phyloP scores from a whole-genome alignment of 2,113 vertebrate genomes.

The Varanus komodoensis region DNA sequence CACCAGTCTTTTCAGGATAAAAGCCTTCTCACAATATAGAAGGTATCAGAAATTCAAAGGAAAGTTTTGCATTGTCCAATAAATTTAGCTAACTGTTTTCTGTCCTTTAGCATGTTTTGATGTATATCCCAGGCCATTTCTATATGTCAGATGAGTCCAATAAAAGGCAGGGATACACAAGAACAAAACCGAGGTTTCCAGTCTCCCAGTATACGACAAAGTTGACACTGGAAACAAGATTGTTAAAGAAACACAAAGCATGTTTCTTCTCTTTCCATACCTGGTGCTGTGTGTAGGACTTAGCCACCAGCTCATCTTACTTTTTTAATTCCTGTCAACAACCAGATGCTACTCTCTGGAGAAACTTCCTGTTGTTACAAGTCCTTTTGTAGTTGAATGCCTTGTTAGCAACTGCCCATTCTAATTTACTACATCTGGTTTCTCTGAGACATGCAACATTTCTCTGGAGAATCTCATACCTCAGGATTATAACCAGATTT shows the following conservation, averaged over 20 bases:
- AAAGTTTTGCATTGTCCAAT: constrained; percentile 71
- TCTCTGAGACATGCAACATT: not conserved
- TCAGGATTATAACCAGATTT: not conserved
- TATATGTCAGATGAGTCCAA: not conserved
- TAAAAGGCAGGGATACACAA: not conserved
- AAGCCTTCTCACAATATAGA: not conserved
- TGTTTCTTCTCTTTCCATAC: not conserved
- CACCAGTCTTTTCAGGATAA: not conserved
- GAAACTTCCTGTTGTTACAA: not conserved
- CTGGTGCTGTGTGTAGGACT: not conserved
- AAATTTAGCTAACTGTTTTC: constrained; percentile 14
- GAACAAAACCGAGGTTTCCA: not conserved
- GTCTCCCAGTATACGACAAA: not conserved
- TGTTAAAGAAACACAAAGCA: not conserved
- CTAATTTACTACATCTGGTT: not conserved
- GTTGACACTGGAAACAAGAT: not conserved
- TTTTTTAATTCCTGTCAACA: not conserved
- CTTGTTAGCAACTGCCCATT: not conserved
- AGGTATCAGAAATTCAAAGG: not conserved
- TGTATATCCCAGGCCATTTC: not conserved
- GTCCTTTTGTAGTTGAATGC: not conserved
- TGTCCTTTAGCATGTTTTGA: not conserved
- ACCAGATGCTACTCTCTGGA: not conserved
- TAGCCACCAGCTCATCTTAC: not conserved
- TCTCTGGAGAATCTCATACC: not conserved